These are phyloP conservation scores for Pseudopodoces humilis DNA, from an alignment of 2,113 vertebrate species.

Conservation along the genomic window DNA sequence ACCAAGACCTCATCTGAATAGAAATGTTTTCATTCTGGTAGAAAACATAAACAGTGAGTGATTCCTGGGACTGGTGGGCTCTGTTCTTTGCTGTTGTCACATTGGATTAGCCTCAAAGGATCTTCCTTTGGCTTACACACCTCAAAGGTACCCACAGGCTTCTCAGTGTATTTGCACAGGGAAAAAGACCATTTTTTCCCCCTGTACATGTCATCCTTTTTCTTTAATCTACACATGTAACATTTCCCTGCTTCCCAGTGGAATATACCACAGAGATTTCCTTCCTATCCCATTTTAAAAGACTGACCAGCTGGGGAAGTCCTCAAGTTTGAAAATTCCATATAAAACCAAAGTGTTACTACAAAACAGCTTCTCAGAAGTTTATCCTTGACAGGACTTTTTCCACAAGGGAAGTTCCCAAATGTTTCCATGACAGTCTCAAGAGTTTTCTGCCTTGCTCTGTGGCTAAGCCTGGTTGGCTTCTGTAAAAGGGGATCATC, in stretches of 20 bases:
- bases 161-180: background rate
- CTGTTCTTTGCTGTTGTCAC: background rate
- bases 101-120: background rate
- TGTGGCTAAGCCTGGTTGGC: background rate
- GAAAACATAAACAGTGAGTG: background rate
- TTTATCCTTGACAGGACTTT: background rate
- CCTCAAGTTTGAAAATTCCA: background rate
- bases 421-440: background rate
- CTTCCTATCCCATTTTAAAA: background rate
- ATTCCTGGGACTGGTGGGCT: background rate
- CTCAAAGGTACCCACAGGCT: background rate
- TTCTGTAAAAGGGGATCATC: background rate
- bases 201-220: background rate
- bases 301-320: background rate
- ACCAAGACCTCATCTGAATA: background rate
- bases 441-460: background rate
- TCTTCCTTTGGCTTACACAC: background rate
- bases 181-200: background rate
- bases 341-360: background rate
- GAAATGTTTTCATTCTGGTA: background rate
- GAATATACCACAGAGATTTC: background rate
- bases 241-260: background rate
- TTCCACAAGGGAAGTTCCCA: background rate
- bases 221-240: background rate
- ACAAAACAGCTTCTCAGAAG: background rate